Evolutionary conservation across 35 echinoderm and acorn worm genomes (phyloP).

Genomic region (Holothuria glaberrima): DNA sequence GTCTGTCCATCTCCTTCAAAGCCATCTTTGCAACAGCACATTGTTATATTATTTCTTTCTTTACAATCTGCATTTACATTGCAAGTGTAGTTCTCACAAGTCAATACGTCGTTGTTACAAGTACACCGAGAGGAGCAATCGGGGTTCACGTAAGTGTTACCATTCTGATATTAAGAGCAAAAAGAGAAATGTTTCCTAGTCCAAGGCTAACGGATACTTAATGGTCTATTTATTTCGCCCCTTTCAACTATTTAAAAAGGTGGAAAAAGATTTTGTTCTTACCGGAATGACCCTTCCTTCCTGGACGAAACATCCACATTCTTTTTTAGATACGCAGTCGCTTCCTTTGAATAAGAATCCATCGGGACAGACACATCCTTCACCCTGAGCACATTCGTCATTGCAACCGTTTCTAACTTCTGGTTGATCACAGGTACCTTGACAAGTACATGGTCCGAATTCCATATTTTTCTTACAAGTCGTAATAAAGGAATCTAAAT

Average conservation of each 20-base stretch:
- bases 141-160: background rate
- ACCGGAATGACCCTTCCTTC: background rate
- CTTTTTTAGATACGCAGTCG: background rate
- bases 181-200: no score
- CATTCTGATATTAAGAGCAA: background rate
- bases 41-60: background rate
- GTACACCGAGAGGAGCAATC: background rate
- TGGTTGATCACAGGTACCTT: background rate
- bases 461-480: background rate
- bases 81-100: background rate
- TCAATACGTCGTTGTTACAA: background rate
- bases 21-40: background rate
- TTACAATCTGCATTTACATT: background rate
- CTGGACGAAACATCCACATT: slow-evolving; percentile 3
- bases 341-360: background rate
- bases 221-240: no score
- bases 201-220: no score
- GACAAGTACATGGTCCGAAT: background rate
- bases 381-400: background rate
- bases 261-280: no score
- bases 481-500: background rate
- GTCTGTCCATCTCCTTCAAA: background rate
- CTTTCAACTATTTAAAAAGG: no score
- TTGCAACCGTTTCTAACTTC: background rate
- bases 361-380: slow-evolving; percentile 25